Percentiles rank a stretch among this genome's conserved stretches.
Conservation (phyloP, 37 sponge, comb jelly and placozoan genomes). For the Diacarnus erythraeanus region DNA sequence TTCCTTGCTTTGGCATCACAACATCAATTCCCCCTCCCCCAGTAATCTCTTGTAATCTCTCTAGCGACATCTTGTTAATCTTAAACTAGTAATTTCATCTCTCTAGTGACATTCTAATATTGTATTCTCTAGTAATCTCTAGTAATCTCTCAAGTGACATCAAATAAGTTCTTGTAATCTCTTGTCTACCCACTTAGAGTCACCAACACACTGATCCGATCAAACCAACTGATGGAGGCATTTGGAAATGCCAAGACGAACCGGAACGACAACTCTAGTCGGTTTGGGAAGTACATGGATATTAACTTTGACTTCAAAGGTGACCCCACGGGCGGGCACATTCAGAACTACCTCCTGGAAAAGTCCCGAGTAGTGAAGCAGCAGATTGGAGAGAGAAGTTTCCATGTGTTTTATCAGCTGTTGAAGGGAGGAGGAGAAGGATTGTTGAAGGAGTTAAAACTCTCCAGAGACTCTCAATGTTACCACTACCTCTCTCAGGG, state of each 20-base stretch:
- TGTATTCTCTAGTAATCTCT: too few relatives aligned
- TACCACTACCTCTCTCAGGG: constrained; percentile 49
- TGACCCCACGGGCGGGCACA: constrained; percentile 82
- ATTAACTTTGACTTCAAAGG: constrained; percentile 85
- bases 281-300: constrained; percentile 94
- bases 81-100: too few relatives aligned
- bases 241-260: constrained; percentile 89
- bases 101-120: too few relatives aligned
- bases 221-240: constrained; percentile 75
- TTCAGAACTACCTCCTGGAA: constrained; percentile 83
- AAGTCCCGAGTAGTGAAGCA: constrained; percentile 66
- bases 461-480: neutral
- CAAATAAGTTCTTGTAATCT: too few relatives aligned
- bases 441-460: neutral
- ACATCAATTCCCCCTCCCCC: too few relatives aligned
- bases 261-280: constrained; percentile 84
- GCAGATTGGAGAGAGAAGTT: constrained; percentile 32
- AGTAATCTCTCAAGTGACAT: too few relatives aligned
- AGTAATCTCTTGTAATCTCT: too few relatives aligned
- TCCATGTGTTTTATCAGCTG: constrained; percentile 84
- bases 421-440: constrained; percentile 22
- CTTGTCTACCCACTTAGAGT: constrained; percentile 61
- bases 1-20: too few relatives aligned
- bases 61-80: too few relatives aligned
- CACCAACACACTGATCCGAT: constrained; percentile 64